A percentile compares a stretch with the other conserved stretches of the same genome.
Evolutionary conservation across 1,140 invertebrate species (phyloP).

Genomic region (Andrena cerasifolii): DNA sequence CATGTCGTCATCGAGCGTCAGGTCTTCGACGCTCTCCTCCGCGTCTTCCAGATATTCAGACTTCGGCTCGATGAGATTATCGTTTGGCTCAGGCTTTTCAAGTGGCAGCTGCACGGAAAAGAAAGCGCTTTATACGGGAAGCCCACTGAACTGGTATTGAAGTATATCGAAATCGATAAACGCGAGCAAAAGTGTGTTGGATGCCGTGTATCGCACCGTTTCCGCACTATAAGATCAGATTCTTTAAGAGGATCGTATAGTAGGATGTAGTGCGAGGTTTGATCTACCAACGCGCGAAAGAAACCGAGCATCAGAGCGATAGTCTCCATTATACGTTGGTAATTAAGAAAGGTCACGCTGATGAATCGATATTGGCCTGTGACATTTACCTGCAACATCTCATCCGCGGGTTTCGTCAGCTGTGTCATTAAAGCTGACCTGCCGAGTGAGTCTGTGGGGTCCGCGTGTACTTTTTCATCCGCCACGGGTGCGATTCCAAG

Average conservation of each 20-base stretch:
- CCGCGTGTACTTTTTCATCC: slow-evolving; percentile 77
- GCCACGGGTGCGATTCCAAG: slow-evolving; percentile 76
- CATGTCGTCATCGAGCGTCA: slow-evolving; percentile 90
- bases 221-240: slow-evolving; percentile 73
- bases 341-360: not conserved
- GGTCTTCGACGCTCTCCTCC: slow-evolving; percentile 91
- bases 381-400: slow-evolving; percentile 78
- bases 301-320: slow-evolving; percentile 44
- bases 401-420: slow-evolving; percentile 80
- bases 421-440: slow-evolving; percentile 81
- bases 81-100: slow-evolving; percentile 81
- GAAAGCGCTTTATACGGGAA: not conserved
- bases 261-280: slow-evolving; percentile 76
- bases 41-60: slow-evolving; percentile 89
- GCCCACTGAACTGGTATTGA: not conserved
- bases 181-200: not conserved
- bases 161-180: not conserved
- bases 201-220: slow-evolving; percentile 75
- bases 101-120: slow-evolving; percentile 73
- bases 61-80: slow-evolving; percentile 87
- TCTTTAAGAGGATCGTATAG: slow-evolving; percentile 69
- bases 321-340: slow-evolving; percentile 76
- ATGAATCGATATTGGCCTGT: not conserved
- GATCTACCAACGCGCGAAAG: slow-evolving; percentile 77
- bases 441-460: slow-evolving; percentile 76